A percentile compares a stretch with the other conserved stretches of the same genome.
Evolutionary conservation across 2,797 vertebrate genomes (phyloP).

Genomic region (Darevskia nairensis): DNA sequence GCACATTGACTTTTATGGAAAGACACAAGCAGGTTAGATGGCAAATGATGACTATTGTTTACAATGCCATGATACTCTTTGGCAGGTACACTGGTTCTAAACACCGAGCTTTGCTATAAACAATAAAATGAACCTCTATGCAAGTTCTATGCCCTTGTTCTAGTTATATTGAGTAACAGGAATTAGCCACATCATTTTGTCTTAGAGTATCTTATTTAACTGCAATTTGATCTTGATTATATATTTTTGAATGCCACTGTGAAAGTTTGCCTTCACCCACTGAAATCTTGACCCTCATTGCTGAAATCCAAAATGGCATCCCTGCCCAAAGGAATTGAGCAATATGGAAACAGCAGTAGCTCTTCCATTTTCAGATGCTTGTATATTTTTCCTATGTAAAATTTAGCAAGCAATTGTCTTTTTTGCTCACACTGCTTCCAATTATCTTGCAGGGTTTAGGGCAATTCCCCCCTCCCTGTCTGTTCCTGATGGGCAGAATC

Average conservation of each 20-base stretch:
- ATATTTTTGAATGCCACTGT: neutral
- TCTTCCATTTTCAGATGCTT: neutral
- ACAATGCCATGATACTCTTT: neutral
- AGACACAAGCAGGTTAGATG: too few species aligned
- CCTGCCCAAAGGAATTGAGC: neutral
- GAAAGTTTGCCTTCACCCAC: neutral
- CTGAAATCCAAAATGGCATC: neutral
- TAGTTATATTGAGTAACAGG: neutral
- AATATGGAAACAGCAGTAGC: neutral
- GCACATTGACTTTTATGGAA: too few species aligned
- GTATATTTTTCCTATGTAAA: constrained; percentile 29
- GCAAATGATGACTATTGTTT: too few species aligned
- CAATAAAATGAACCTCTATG: neutral
- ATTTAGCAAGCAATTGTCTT: neutral
- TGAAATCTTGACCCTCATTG: neutral
- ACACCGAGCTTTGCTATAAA: neutral
- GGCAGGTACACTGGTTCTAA: neutral
- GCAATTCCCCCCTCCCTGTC: neutral
- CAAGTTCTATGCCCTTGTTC: neutral
- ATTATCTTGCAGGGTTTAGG: constrained; percentile 23
- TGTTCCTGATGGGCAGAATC: constrained; percentile 53
- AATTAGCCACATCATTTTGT: neutral
- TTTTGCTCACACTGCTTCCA: constrained; percentile 26
- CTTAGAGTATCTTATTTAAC: neutral
- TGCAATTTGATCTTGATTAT: neutral